Base-by-base conservation (phyloP, 2,888 invertebrate species). In the Lepidochitona cinerea region DNA sequence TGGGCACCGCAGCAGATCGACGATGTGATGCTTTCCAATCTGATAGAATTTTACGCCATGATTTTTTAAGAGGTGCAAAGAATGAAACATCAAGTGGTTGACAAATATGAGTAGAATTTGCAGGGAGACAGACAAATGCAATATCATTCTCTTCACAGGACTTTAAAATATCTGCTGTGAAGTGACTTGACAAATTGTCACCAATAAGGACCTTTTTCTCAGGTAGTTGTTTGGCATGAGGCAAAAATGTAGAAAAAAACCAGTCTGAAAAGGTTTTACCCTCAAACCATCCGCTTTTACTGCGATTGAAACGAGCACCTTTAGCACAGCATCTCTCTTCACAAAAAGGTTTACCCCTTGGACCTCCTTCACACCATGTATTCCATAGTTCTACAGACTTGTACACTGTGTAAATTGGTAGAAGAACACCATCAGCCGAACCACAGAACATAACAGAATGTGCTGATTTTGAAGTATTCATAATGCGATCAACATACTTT, bases 361-460 rank as follows among this genome's bases (percentile, higher is more conserved):
- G 91, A 7, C 91, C 91, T 67, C 87, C 86, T 78, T 81, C 78
- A 6, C 81, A 85, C 91, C 91, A 92, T 12, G 87, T 84, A 53
- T 85, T 75, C 80, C 87, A 90, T n/a, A 91, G 53, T 73, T 89
- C 70, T 73, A 83, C 81, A 1, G 90, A 82, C 81, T 91, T 92
- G 78, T 91, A 91, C 0, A 90, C 89, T 3, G 91, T 88, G 77
- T 91, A 91, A 33, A 83, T 81, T 7, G 90, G 90, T 33, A 91
- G 77, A 0, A 89, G 32, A 59, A 79, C 74, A 5, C 91, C 91
- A 70, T 77, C 81, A 9, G 90, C 90, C 52, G 86, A 83, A 12
- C 83, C 89, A 69, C 88, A 84, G 72, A 91, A 83, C 90, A 91
- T 92, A 18, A 83, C 82, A 0, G 85, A 84, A 23, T 79, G 85